These are phyloP conservation scores for Drosophila oshimai DNA, from an alignment of 1,140 invertebrate genomes.

Conservation along the genomic window DNA sequence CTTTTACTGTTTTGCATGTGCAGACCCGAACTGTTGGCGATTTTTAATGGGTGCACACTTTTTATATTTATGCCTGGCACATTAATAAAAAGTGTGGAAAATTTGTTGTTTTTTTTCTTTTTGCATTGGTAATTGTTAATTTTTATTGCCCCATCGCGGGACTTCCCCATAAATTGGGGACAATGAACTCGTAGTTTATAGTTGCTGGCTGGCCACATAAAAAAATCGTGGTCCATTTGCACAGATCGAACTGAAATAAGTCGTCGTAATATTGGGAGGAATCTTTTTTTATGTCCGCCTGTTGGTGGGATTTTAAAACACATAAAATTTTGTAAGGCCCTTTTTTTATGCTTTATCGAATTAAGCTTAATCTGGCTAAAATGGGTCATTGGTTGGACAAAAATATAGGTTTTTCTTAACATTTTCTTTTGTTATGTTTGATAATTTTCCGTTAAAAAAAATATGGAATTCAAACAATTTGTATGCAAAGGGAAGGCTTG, in stretches of 20 bases:
- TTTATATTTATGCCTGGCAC: constrained; percentile 49
- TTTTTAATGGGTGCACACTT: constrained; percentile 37
- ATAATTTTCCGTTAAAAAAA: no score
- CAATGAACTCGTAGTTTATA: constrained; percentile 54
- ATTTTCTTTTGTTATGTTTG: no score
- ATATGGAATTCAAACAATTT: no score
- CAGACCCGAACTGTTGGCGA: constrained; percentile 1
- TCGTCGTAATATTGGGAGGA: constrained; percentile 1
- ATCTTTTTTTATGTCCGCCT: constrained; percentile 11
- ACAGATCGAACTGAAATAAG: constrained; percentile 19
- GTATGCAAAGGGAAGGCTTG: no score
- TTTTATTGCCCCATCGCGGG: constrained; percentile 49
- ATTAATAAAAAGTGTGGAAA: constrained; percentile 41
- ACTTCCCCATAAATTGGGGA: constrained; percentile 9
- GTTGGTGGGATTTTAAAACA: background rate
- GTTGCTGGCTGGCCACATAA: constrained; percentile 18
- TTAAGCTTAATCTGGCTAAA: background rate
- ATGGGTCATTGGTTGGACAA: background rate
- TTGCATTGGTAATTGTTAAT: constrained; percentile 52
- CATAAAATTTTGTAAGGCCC: constrained; percentile 9
- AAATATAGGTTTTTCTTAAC: background rate
- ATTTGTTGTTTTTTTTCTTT: constrained; percentile 17
- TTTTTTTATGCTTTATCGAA: background rate
- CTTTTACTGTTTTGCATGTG: constrained; percentile 25
- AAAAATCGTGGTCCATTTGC: constrained; percentile 8